Evolutionary conservation across 2,888 invertebrate genomes (phyloP), one percentile per base, ranked within the genome.

Genomic region (Carpatolechia fugitivella): DNA sequence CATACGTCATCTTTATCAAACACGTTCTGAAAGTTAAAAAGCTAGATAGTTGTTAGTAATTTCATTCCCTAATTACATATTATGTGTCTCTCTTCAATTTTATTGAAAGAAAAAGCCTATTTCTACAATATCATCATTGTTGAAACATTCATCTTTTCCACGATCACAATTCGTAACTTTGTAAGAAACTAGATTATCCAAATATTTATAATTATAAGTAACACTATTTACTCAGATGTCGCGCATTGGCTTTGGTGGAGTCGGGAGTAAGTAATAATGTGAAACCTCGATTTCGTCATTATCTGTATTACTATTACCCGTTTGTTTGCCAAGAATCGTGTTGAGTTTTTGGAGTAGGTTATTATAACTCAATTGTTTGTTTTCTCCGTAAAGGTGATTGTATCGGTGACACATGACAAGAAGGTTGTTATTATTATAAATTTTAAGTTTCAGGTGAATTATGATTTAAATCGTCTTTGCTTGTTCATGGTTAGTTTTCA

Each of bases 221-320:
- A 31, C 13, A 51, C 54, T 63, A 55, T 64, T 66, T 60, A 56
- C n/a, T 60, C 76, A 70, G 65, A 59, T 77, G 75, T 62, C 60
- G 58, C 60, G 60, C 66, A 60, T 64, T 61, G 58, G 56, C 60
- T 57, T 49, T 56, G 16, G 59, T 57, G 62, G 58, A 58, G 40
- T 55, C 18, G 36, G 51, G n/a, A n/a, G n/a, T n/a, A n/a, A 57
- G 58, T 54, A 63, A 61, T 58, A 66, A 65, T 11, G 64, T 65
- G 69, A 72, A 68, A 70, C 66, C 65, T 57, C 55, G 49, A 61
- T 72, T 72, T 71, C 72, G 56, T 65, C 75, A 76, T 55, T 40
- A 60, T 57, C 63, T 66, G 59, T 56, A 53, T 35, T 60, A 57
- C 52, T 56, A 53, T 38, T 61, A 57, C 53, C 36, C 54, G 59